Base-by-base conservation (phyloP, 1,140 invertebrate species). In the Carcinoscorpius rotundicauda region DNA sequence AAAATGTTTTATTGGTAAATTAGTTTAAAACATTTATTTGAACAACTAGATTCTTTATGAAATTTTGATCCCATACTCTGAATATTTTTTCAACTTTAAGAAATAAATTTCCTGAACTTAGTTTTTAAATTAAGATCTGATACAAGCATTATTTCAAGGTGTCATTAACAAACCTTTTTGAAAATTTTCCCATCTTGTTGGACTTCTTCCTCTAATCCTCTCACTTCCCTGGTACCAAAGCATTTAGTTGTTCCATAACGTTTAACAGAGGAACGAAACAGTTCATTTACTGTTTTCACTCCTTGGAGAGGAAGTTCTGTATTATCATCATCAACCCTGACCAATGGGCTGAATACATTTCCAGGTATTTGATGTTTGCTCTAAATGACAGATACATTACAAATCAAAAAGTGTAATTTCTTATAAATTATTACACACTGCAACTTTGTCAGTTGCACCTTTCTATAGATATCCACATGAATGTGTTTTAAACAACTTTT, bases 111-210 rank as follows among this genome's bases (percentile, higher is more conserved):
- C 58, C 60, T 57, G 4, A 3, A 6, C 4, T 53, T 50, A 8
- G 6, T 49, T 29, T 29, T 57, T 64, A 5, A 4, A 49, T n/a
- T 3, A 68, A 51, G 4, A 51, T 10, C 50, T 29, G n/a, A 51
- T 5, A 52, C 10, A 65, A 62, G 51, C 8, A 4, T 48, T 61
- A 61, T 64, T 49, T 61, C n/a, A 9, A 29, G 29, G 29, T 29
- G 29, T 29, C 29, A 29, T 29, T 51, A 58, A n/a, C 51, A 65
- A 71, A 83, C 80, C 76, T 99, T 98, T 79, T 97, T 97, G 74
- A 99, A 98, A 48, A 97, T 82, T 74, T 90, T 84, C 58, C 96
- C 96, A 78, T 97, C 95, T 1, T 87, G 84, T 75, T 98, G 93
- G 3, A 85, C 76, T 76, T 98, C 95, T 73, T 98, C 92, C 74